Evolutionary conservation across 2,888 invertebrate species (phyloP).

Genomic region (Baccha elongata): DNA sequence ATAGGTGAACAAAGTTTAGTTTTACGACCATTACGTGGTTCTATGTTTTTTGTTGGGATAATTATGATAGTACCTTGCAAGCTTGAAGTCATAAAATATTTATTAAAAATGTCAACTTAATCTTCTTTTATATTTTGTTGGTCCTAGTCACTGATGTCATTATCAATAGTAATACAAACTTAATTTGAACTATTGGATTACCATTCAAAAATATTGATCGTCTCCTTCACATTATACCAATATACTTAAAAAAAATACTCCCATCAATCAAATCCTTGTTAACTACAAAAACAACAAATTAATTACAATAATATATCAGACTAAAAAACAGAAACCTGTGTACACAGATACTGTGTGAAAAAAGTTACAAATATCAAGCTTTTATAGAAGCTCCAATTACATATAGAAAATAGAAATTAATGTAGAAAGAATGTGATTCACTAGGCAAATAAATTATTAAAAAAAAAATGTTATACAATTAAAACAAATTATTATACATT

Average conservation of each 20-base stretch:
- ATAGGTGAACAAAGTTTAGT: no score
- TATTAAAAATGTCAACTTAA: no score
- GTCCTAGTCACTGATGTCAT: no score
- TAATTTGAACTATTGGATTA: no score
- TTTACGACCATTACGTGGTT: no score
- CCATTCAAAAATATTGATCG: no score
- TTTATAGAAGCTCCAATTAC: conserved; percentile 67
- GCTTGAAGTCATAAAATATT: no score
- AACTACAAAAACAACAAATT: background rate
- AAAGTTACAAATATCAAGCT: conserved; percentile 67
- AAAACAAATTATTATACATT: conserved; percentile 35
- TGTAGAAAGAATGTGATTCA: conserved; percentile 61
- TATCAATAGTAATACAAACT: no score
- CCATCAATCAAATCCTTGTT: background rate
- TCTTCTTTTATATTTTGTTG: no score
- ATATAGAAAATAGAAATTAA: conserved; percentile 35
- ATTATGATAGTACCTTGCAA: no score
- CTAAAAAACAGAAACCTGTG: background rate
- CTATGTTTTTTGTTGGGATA: no score
- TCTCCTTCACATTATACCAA: no score
- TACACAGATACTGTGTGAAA: background rate
- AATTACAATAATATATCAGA: background rate
- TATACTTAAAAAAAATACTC: background rate
- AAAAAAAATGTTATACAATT: conserved; percentile 51
- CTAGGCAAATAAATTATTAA: conserved; percentile 62